phyloP scores from a whole-genome alignment of 2,113 vertebrate species.

The Numenius arquata region DNA sequence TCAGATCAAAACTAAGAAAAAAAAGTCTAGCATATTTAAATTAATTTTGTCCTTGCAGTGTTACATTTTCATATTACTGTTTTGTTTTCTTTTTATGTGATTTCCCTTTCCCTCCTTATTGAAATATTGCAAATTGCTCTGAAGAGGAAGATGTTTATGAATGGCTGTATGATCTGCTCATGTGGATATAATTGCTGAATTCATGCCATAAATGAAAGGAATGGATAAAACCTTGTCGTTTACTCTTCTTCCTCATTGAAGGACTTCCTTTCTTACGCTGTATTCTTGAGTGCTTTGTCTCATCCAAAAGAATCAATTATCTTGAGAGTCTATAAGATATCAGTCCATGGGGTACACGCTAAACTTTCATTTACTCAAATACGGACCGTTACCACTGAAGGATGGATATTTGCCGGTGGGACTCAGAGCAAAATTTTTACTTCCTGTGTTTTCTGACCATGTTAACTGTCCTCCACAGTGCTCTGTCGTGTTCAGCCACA shows the following conservation, averaged over 20 bases:
- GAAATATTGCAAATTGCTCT: not conserved
- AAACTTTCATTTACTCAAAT: not conserved
- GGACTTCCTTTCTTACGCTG: not conserved
- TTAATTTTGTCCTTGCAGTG: not conserved
- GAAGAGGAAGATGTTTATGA: not conserved
- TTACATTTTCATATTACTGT: not conserved
- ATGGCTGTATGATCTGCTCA: not conserved
- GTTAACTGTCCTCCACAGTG: not conserved
- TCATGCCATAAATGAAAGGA: not conserved
- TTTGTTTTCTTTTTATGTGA: not conserved
- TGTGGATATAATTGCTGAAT: not conserved
- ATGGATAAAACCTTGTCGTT: not conserved
- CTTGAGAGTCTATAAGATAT: not conserved
- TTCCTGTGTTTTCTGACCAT: not conserved
- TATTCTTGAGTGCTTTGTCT: not conserved
- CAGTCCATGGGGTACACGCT: not conserved
- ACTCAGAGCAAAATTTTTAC: not conserved
- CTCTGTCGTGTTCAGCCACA: not conserved
- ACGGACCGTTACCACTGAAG: rapidly evolving
- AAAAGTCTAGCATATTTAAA: not conserved
- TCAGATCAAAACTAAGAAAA: not conserved
- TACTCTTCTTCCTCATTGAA: not conserved
- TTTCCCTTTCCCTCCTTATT: not conserved
- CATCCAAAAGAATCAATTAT: not conserved
- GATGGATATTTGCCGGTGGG: not conserved